These are phyloP conservation scores for Stegostoma tigrinum DNA, from an alignment of 2,113 vertebrate species.

Conservation along the genomic window DNA sequence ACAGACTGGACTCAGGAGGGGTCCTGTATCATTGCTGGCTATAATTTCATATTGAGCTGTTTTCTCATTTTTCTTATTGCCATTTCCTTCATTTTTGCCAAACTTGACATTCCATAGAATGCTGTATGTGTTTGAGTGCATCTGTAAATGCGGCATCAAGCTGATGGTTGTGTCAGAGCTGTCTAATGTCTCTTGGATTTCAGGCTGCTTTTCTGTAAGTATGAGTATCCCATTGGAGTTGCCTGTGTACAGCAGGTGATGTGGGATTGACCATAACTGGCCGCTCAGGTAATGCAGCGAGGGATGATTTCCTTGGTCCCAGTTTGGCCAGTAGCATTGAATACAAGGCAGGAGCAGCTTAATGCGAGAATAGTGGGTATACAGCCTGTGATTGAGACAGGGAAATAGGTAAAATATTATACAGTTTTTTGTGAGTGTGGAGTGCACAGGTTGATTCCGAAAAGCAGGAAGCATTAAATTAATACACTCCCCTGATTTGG, in stretches of 20 bases:
- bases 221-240: not conserved
- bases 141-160: not conserved
- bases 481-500: not conserved
- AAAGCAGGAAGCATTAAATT: not conserved
- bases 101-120: not conserved
- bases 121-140: not conserved
- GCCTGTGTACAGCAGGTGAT: not conserved
- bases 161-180: not conserved
- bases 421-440: not conserved
- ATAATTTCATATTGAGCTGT: not conserved
- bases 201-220: not conserved
- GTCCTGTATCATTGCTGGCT: not conserved
- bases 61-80: not conserved
- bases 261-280: not conserved
- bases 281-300: not conserved
- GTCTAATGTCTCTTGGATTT: not conserved
- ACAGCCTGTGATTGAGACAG: not conserved
- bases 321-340: not conserved
- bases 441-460: not conserved
- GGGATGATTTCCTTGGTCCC: not conserved
- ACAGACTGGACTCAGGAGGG: not conserved
- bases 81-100: not conserved
- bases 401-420: not conserved
- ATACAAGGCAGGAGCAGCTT: not conserved
- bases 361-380: not conserved